Conservation (phyloP, 2,888 invertebrate genomes). For the Ditula angustiorana region DNA sequence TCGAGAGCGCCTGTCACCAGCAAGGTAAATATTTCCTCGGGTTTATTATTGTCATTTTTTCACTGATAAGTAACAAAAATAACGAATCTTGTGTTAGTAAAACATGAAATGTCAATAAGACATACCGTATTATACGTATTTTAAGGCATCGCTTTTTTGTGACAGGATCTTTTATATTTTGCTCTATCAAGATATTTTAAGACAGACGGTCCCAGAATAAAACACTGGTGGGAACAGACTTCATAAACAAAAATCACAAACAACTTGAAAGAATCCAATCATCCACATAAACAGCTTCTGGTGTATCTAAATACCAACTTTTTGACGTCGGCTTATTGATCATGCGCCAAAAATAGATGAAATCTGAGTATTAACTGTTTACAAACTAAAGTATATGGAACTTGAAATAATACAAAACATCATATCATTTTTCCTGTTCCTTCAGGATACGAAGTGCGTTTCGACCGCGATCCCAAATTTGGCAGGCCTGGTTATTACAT, state of each 20-base stretch:
- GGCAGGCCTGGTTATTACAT: too few species aligned
- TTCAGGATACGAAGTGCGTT: too few species aligned
- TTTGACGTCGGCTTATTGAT: background rate
- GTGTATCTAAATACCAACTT: background rate
- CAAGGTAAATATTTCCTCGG: too few species aligned
- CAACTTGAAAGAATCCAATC: background rate
- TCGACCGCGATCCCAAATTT: too few species aligned
- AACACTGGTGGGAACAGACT: too few species aligned
- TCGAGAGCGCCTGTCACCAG: too few species aligned
- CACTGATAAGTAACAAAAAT: background rate
- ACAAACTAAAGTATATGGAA: too few species aligned
- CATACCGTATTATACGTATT: background rate
- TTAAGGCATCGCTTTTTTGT: background rate
- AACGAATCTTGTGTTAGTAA: background rate
- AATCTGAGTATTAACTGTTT: too few species aligned
- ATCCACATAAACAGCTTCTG: slow-evolving; percentile 2
- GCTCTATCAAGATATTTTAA: background rate
- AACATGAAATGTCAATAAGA: background rate
- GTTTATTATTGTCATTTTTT: too few species aligned
- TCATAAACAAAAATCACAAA: background rate
- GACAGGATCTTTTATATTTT: background rate
- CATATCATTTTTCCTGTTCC: too few species aligned
- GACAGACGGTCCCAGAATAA: background rate
- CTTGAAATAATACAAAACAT: too few species aligned
- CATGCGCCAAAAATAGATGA: background rate